These are phyloP conservation scores for Nycteola revayana DNA, from an alignment of 2,888 invertebrate species.

Conservation along the genomic window DNA sequence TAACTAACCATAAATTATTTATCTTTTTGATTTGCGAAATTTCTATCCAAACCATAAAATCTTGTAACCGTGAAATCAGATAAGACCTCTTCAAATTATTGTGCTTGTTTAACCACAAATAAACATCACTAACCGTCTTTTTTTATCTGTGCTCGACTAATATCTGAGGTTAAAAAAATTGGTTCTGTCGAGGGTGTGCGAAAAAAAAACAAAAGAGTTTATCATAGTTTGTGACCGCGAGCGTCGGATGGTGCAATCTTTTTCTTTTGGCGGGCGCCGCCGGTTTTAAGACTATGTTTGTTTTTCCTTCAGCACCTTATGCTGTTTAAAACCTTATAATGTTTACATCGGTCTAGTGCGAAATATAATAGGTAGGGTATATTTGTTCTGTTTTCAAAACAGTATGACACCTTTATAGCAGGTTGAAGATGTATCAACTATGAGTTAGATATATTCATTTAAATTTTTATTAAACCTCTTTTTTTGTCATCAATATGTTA, in stretches of 20 bases:
- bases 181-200: conserved; percentile 68
- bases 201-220: conserved; percentile 43
- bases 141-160: conserved; percentile 39
- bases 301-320: conserved; percentile 36
- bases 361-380: conserved; percentile 32
- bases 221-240: conserved; percentile 27
- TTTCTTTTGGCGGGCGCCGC: conserved; percentile 70
- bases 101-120: conserved; percentile 40
- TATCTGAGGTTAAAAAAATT: too few species aligned
- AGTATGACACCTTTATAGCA: conserved; percentile 8
- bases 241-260: conserved; percentile 44
- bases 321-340: conserved; percentile 46
- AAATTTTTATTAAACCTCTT: too few species aligned
- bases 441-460: too few species aligned
- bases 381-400: conserved; percentile 15
- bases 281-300: conserved; percentile 41
- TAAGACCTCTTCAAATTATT: conserved; percentile 35
- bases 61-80: conserved; percentile 29
- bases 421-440: too few species aligned
- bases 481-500: too few species aligned
- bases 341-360: conserved; percentile 54
- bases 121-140: conserved; percentile 35
- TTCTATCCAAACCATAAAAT: conserved; percentile 12
- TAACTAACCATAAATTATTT: too few species aligned
- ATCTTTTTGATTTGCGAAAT: too few species aligned